Base-by-base conservation (phyloP, 2,113 vertebrate species). In the Caretta caretta region DNA sequence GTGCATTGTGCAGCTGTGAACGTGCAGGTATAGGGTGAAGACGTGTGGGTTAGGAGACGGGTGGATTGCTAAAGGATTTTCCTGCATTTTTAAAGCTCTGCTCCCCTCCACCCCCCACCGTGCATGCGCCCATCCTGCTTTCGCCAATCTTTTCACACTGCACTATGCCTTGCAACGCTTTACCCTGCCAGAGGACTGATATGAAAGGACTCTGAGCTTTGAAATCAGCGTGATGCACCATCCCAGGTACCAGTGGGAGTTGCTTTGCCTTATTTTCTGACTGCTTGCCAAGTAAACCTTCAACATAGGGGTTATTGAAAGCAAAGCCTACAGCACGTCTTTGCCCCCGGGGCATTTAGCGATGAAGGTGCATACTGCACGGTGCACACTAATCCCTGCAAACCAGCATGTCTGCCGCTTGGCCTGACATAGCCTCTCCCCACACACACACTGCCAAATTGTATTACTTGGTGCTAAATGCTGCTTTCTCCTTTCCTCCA, bases 61-160 rank as follows among this genome's bases (percentile, higher is more conserved):
- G 27, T 62, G 29, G 59, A 13, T 62, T 31, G 57, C 27, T 62
- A 62, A 31, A 11, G 27, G 57, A 31, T 78, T 82, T 76, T 2
- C 14, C n/a, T 85, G 78, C 56, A 29, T 62, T 83, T 38, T 38
- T 9, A 4, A 78, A 91, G 86, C 38, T 46, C 51, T 51, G 1
- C 6, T 8, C 1, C 24, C 56, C 10, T 22, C 1, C 51, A 10
- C 0, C 1, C 0, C 11, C 27, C 1, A 3, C 1, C 3, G 12
- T 11, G 38, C 4, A 11, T 84, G 20, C 10, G 54, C 50, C 27
- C 65, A 46, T 29, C 57, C 59, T 81, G 76, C 38, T 80, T 2
- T 29, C 4, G 8, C 5, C 22, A 20, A 6, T 25, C 24, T 80
- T 57, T 35, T 20, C 6, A 14, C 27, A 31, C 27, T 31, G 27